Conservation (phyloP, 2,113 vertebrate species). For the Phalacrocorax brasilianus region DNA sequence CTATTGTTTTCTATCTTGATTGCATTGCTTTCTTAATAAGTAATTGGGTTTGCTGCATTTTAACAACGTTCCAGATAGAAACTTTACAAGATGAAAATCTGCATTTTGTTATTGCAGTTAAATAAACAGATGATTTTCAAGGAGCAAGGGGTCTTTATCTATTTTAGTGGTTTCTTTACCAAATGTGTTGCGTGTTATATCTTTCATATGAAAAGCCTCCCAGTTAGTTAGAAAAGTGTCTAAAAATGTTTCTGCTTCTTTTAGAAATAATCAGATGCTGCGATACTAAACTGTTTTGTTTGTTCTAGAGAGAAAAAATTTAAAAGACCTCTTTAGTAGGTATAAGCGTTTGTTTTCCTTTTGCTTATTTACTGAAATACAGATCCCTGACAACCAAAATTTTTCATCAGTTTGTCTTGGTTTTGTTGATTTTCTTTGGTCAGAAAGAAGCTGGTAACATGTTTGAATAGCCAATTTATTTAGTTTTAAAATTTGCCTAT, state of each 20-base stretch:
- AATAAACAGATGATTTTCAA: neutral
- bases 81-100: neutral
- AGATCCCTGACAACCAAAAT: neutral
- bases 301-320: neutral
- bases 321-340: neutral
- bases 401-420: neutral
- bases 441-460: neutral
- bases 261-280: neutral
- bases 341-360: neutral
- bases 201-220: neutral
- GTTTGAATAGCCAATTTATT: neutral
- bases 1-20: constrained; percentile 53
- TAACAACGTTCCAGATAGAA: neutral
- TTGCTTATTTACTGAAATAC: neutral
- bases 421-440: neutral
- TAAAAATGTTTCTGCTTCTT: neutral
- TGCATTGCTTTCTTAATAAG: constrained; percentile 32
- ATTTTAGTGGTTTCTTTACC: neutral
- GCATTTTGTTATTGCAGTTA: neutral
- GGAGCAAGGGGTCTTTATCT: fast-evolving
- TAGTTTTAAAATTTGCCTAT: neutral
- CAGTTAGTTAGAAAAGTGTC: neutral
- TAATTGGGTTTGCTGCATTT: neutral
- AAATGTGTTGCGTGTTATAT: neutral
- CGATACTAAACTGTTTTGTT: neutral